Percentiles rank a stretch among this genome's conserved stretches.
These are phyloP conservation scores for Parazoanthus swiftii DNA, from an alignment of 92 coral and sea anemone genomes.

Conservation along the genomic window DNA sequence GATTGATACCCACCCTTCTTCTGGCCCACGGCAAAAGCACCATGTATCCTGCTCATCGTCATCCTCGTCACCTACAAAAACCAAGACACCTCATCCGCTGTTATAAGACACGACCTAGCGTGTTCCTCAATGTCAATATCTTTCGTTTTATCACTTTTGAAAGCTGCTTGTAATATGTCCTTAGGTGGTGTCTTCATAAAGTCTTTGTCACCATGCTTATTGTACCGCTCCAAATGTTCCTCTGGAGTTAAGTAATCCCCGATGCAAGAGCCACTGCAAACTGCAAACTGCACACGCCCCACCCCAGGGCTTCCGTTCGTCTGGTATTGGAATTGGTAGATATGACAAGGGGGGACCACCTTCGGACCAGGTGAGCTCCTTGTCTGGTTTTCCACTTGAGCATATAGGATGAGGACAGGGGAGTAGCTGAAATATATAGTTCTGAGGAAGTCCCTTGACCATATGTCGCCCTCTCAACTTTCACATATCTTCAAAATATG, in stretches of 20 bases:
- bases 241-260: constrained; percentile 51
- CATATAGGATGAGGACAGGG: constrained; percentile 63
- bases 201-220: constrained; percentile 31
- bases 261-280: constrained; percentile 48
- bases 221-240: constrained; percentile 40
- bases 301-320: constrained; percentile 58
- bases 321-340: constrained; percentile 59
- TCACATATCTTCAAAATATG: constrained; percentile 50
- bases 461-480: constrained; percentile 52
- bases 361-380: constrained; percentile 52
- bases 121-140: constrained; percentile 33
- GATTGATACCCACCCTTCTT: constrained; percentile 9
- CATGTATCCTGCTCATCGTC: constrained; percentile 34
- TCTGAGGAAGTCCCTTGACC: constrained; percentile 59
- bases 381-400: constrained; percentile 51
- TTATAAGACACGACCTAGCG: constrained; percentile 32
- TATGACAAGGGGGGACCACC: constrained; percentile 61
- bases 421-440: constrained; percentile 51
- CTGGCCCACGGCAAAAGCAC: constrained; percentile 42
- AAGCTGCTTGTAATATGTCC: constrained; percentile 35
- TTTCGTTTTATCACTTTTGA: constrained; percentile 35
- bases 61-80: constrained; percentile 5
- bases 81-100: constrained; percentile 33
- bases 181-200: constrained; percentile 34
- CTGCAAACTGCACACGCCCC: constrained; percentile 41